Conservation (phyloP, 2,797 vertebrate genomes). For the Xenopus petersii region DNA sequence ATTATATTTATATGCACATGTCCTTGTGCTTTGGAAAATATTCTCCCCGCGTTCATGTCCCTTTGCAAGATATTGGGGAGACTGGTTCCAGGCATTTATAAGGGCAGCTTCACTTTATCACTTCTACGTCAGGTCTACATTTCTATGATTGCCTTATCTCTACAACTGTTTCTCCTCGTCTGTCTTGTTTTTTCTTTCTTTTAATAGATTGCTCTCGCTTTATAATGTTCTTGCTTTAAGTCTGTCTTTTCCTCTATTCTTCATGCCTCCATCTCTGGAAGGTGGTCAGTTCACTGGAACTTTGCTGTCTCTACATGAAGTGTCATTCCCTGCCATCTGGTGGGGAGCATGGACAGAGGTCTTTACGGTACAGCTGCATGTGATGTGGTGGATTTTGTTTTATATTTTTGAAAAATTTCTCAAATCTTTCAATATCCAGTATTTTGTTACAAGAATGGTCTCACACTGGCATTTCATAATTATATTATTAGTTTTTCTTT, state of each 20-base stretch:
- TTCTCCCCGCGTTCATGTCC: too few species aligned
- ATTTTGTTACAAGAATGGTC: too few species aligned
- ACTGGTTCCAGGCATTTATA: too few species aligned
- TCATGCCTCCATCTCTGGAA: conserved; percentile 44
- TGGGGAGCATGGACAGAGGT: not conserved
- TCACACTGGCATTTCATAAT: too few species aligned
- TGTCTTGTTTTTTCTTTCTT: conserved; percentile 9
- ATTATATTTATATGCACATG: too few species aligned
- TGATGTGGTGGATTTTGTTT: conserved; percentile 16
- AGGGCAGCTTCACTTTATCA: too few species aligned
- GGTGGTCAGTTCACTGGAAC: conserved; percentile 43
- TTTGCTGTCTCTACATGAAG: conserved; percentile 69
- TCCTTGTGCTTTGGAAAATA: too few species aligned
- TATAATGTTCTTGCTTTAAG: conserved; percentile 4
- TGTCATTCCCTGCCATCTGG: conserved; percentile 13
- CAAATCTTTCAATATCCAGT: too few species aligned
- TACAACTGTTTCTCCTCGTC: not conserved
- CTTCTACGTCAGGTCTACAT: not conserved
- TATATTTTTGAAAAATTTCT: too few species aligned
- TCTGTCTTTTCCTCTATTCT: conserved; percentile 41
- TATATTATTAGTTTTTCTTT: too few species aligned
- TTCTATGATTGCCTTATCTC: not conserved
- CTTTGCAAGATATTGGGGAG: too few species aligned
- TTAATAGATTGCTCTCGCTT: conserved; percentile 24
- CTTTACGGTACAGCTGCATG: conserved; percentile 44